A percentile compares a stretch with the other conserved stretches of the same genome.
phyloP scores from a whole-genome alignment of 2,888 invertebrate genomes.

The Dugesia japonica region DNA sequence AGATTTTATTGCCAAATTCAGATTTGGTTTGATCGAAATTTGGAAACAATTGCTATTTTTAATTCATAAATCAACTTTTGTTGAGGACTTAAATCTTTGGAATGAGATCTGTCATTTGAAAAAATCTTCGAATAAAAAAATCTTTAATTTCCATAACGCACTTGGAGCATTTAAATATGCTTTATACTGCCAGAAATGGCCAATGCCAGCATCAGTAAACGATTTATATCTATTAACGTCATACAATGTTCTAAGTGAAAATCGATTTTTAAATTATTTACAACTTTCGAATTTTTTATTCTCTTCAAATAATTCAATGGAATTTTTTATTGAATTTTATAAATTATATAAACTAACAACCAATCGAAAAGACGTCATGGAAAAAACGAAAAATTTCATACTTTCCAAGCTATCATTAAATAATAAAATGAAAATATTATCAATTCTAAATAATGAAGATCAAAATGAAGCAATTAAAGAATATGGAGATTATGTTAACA shows the following conservation, averaged over 20 bases:
- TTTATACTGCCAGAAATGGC: background rate
- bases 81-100: background rate
- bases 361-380: background rate
- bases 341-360: background rate
- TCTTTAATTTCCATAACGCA: background rate
- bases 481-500: background rate
- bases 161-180: background rate
- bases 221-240: constrained; percentile 3
- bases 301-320: background rate
- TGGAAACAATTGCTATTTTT: background rate
- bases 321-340: constrained; percentile 3
- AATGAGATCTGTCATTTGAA: background rate
- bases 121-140: background rate
- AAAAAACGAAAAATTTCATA: background rate
- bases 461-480: background rate
- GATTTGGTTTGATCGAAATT: background rate
- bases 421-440: background rate
- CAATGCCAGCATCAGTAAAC: background rate
- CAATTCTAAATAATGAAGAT: background rate
- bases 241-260: background rate
- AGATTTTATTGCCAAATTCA: background rate
- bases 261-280: background rate
- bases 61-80: background rate
- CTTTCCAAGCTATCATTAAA: background rate
- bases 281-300: background rate